Percentiles rank a stretch among this genome's conserved stretches.
Evolutionary conservation across 2,797 vertebrate species (phyloP).

Genomic region (Psittacula derbiana): DNA sequence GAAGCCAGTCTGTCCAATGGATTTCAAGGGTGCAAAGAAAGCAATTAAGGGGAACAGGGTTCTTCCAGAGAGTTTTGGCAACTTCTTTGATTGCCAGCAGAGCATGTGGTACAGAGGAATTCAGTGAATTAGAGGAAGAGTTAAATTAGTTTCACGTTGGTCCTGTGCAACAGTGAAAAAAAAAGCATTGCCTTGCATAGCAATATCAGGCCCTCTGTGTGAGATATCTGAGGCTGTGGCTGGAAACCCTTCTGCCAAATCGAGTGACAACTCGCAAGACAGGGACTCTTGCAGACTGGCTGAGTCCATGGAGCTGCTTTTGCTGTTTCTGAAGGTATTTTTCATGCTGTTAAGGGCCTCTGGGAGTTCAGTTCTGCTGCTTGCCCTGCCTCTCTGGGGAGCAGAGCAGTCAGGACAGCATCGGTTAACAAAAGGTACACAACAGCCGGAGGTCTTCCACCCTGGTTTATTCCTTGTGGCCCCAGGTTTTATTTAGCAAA

Average conservation of each 20-base stretch:
- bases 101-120: neutral
- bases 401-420: neutral
- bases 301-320: neutral
- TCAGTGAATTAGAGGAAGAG: neutral
- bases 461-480: neutral
- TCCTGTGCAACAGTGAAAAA: neutral
- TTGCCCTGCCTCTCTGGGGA: neutral
- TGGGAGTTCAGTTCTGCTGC: neutral
- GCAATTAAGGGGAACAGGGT: neutral
- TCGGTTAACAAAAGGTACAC: neutral
- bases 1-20: neutral
- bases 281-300: fast-evolving
- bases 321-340: neutral
- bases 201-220: neutral
- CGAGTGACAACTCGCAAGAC: neutral
- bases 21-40: constrained; percentile 12
- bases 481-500: constrained; percentile 69
- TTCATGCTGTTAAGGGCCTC: neutral
- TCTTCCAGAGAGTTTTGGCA: constrained; percentile 10
- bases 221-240: neutral
- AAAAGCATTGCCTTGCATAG: neutral
- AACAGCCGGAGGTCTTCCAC: neutral
- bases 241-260: neutral
- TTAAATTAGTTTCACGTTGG: neutral
- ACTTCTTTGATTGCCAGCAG: neutral